Percentiles rank a stretch among this genome's conserved stretches.
Evolutionary conservation across 1,140 invertebrate genomes (phyloP).

Genomic region (Ganaspis sp.): DNA sequence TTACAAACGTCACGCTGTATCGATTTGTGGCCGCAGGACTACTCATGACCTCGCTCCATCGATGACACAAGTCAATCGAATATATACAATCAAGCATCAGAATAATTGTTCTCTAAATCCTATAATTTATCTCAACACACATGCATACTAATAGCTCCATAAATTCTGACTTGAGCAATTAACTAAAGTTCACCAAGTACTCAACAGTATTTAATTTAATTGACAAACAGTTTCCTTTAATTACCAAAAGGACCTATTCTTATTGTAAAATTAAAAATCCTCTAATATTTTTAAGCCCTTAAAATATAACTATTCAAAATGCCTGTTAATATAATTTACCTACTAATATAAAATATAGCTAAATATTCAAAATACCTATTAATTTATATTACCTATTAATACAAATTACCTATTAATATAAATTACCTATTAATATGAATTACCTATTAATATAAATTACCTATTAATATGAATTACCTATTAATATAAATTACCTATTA

Average conservation of each 20-base stretch:
- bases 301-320: too few species aligned
- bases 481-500: too few species aligned
- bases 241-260: not conserved
- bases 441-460: too few species aligned
- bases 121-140: slow-evolving; percentile 14
- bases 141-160: not conserved
- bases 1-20: not conserved
- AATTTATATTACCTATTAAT: too few species aligned
- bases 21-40: not conserved
- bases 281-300: not conserved
- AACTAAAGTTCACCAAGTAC: not conserved
- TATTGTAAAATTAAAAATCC: not conserved
- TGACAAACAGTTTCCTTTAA: not conserved
- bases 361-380: too few species aligned
- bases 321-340: too few species aligned
- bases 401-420: too few species aligned
- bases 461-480: too few species aligned
- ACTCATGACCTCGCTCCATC: not conserved
- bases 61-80: slow-evolving; percentile 22
- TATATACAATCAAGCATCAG: not conserved
- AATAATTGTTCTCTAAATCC: slow-evolving; percentile 13
- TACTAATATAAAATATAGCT: too few species aligned
- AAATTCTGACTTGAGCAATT: not conserved
- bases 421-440: too few species aligned
- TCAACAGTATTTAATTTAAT: slow-evolving; percentile 15